Conservation (phyloP, 2,888 invertebrate genomes). For the Trissoscelio sp. region DNA sequence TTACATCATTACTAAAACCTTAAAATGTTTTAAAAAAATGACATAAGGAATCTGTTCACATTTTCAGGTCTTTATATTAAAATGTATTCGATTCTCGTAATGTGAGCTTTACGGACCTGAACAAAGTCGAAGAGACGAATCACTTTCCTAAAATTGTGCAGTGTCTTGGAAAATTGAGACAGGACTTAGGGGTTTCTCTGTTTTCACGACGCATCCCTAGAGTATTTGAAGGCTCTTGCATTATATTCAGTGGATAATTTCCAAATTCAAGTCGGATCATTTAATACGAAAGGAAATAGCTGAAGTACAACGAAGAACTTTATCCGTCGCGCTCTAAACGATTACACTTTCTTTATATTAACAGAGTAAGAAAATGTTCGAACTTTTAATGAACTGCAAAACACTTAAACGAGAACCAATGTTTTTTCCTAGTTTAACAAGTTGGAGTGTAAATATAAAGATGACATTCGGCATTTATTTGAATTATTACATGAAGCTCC, state of each 20-base stretch:
- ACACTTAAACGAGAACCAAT: neutral
- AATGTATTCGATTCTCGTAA: constrained; percentile 46
- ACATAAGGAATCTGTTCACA: constrained; percentile 12
- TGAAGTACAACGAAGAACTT: constrained; percentile 3
- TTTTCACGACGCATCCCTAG: constrained; percentile 47
- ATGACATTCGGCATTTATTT: too few species aligned
- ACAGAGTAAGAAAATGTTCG: neutral
- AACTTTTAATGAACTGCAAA: neutral
- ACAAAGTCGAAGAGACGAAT: constrained; percentile 25
- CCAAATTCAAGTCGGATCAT: constrained; percentile 36
- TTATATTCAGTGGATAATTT: constrained; percentile 54
- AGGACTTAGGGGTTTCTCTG: constrained; percentile 43
- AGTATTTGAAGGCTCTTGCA: constrained; percentile 52
- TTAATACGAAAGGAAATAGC: constrained; percentile 31
- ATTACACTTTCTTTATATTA: constrained; percentile 2
- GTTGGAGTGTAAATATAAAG: too few species aligned
- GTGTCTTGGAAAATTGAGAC: constrained; percentile 65
- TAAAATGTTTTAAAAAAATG: neutral
- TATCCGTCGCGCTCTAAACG: neutral
- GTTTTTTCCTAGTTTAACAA: neutral
- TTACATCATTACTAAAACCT: neutral
- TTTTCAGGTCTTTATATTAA: constrained; percentile 35
- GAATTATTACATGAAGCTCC: too few species aligned
- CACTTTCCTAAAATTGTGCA: constrained; percentile 52
- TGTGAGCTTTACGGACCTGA: constrained; percentile 43